Evolutionary conservation across 2,113 vertebrate species (phyloP).

Genomic region (Neogale vison): DNA sequence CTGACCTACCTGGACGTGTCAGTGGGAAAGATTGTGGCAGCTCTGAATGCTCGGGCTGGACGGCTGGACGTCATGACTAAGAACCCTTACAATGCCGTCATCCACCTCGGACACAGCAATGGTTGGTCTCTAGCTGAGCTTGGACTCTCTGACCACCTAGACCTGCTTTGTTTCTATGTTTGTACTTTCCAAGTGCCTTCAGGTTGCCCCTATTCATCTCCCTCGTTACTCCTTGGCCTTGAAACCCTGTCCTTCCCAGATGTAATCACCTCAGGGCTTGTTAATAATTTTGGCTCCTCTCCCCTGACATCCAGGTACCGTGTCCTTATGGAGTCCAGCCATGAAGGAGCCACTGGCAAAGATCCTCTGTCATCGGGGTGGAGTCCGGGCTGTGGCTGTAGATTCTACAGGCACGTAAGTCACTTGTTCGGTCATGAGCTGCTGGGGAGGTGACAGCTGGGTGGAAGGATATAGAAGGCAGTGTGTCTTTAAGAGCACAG

Average conservation of each 20-base stretch:
- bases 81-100: slow-evolving; percentile 91
- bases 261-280: not conserved
- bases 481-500: not conserved
- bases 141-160: not conserved
- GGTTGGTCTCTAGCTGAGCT: slow-evolving; percentile 65
- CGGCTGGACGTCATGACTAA: slow-evolving; percentile 91
- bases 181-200: not conserved
- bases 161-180: not conserved
- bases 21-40: slow-evolving; percentile 90
- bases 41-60: slow-evolving; percentile 88
- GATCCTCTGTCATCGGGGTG: slow-evolving; percentile 92
- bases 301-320: slow-evolving; percentile 80
- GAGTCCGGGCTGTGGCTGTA: slow-evolving; percentile 88
- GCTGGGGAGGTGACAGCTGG: not conserved
- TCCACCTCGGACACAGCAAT: slow-evolving; percentile 91
- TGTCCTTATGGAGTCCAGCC: slow-evolving; percentile 93
- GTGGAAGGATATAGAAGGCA: not conserved
- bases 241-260: not conserved
- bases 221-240: not conserved
- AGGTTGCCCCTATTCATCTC: not conserved
- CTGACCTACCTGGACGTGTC: slow-evolving; percentile 94
- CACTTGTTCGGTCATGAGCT: not conserved
- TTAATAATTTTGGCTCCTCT: not conserved
- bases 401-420: slow-evolving; percentile 93
- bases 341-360: slow-evolving; percentile 91